Evolutionary conservation across 2,113 vertebrate genomes (phyloP).

Genomic region (Danionella cerebrum): DNA sequence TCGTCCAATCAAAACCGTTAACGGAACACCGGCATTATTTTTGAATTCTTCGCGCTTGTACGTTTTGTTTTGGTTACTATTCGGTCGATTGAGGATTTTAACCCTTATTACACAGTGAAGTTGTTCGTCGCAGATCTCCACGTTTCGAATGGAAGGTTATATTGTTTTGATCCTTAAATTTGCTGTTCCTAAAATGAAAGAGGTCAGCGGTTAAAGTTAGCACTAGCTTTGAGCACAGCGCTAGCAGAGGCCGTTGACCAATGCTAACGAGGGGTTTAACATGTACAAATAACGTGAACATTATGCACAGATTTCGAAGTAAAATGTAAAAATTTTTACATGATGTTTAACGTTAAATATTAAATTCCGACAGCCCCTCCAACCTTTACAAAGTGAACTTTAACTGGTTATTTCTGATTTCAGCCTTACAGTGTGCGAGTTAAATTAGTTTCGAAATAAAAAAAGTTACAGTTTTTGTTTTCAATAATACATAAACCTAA

Average conservation of each 20-base stretch:
- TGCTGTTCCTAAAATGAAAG: neutral
- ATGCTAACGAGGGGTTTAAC: neutral
- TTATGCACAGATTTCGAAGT: neutral
- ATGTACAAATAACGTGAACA: neutral
- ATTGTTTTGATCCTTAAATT: neutral
- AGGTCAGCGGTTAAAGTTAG: constrained; percentile 1
- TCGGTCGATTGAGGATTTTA: neutral
- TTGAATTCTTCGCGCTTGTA: constrained; percentile 62
- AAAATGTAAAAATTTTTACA: too few relatives aligned
- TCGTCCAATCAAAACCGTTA: constrained; percentile 47
- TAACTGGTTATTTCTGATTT: too few relatives aligned
- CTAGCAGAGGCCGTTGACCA: neutral
- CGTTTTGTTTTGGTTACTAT: neutral
- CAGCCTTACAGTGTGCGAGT: too few relatives aligned
- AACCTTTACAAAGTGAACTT: too few relatives aligned
- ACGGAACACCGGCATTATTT: constrained; percentile 46
- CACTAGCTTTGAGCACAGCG: neutral
- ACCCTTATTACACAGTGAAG: neutral
- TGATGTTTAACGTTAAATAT: too few relatives aligned
- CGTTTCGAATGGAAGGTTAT: constrained; percentile 4
- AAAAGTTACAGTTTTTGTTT: too few relatives aligned
- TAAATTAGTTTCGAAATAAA: too few relatives aligned
- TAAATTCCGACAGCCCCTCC: too few relatives aligned
- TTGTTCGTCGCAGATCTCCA: neutral
- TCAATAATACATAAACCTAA: too few relatives aligned